phyloP scores from a whole-genome alignment of 2,888 invertebrate species.

The Polietes domitor region DNA sequence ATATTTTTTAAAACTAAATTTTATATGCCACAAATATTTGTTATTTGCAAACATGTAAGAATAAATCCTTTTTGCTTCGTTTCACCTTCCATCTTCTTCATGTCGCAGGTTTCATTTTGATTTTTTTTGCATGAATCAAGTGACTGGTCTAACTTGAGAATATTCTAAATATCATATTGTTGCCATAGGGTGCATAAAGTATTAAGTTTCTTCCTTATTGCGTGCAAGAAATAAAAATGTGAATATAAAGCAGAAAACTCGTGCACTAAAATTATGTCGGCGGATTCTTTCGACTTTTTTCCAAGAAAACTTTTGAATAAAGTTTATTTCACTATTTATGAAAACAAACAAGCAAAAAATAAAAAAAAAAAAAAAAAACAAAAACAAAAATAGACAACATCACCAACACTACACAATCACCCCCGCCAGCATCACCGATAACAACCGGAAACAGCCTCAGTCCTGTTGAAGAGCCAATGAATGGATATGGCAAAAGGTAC shows the following conservation, averaged over 20 bases:
- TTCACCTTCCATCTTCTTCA: too few species aligned
- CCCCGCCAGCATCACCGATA: neutral
- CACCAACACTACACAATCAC: conserved; percentile 28
- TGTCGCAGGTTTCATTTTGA: too few species aligned
- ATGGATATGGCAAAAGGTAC: conserved; percentile 26
- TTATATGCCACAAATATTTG: too few species aligned
- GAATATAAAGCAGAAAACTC: conserved; percentile 50
- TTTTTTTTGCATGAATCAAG: too few species aligned
- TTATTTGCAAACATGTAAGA: too few species aligned
- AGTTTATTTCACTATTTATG: conserved; percentile 76
- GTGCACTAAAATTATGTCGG: conserved; percentile 54
- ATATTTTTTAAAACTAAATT: too few species aligned
- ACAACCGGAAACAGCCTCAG: conserved; percentile 3
- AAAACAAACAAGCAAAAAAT: conserved; percentile 37
- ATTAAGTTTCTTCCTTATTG: conserved; percentile 14
- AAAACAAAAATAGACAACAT: neutral
- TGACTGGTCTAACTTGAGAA: too few species aligned
- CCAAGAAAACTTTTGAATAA: conserved; percentile 77
- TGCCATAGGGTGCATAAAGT: conserved; percentile 12
- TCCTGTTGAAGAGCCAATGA: neutral
- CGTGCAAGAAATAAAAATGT: conserved; percentile 24
- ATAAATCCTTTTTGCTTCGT: too few species aligned
- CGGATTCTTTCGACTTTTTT: conserved; percentile 67
- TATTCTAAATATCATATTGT: neutral
- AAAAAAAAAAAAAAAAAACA: conserved; percentile 12